phyloP scores from a whole-genome alignment of 2,888 invertebrate genomes.

The Muscina levida region DNA sequence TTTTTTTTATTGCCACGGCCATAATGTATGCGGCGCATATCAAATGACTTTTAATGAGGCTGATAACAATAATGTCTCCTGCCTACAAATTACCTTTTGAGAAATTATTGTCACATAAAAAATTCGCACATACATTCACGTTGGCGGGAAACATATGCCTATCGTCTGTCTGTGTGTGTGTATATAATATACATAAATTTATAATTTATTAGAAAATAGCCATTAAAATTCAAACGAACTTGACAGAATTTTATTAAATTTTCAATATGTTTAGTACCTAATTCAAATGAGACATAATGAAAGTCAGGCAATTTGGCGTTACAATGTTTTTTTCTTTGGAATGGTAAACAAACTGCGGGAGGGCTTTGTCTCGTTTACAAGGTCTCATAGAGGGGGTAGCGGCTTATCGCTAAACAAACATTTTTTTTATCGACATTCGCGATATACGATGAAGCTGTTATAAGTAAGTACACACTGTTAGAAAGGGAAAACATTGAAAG shows the following conservation, averaged over 20 bases:
- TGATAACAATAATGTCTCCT: slow-evolving; percentile 64
- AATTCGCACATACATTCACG: slow-evolving; percentile 19
- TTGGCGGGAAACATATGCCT: background rate
- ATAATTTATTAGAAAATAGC: slow-evolving; percentile 31
- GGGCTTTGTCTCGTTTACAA: no score
- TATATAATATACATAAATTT: slow-evolving; percentile 19
- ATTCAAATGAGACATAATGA: background rate
- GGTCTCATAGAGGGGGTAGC: no score
- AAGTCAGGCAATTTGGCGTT: background rate
- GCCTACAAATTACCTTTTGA: slow-evolving; percentile 62
- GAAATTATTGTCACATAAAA: slow-evolving; percentile 56
- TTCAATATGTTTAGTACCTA: slow-evolving; percentile 19
- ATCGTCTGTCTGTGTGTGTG: background rate
- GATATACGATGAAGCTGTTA: no score
- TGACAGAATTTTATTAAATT: slow-evolving; percentile 28
- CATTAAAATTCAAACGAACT: slow-evolving; percentile 27
- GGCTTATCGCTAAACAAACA: no score
- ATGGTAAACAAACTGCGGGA: no score
- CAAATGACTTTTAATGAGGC: slow-evolving; percentile 64
- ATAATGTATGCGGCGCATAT: slow-evolving; percentile 62
- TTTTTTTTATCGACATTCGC: no score
- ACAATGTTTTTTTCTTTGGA: background rate
- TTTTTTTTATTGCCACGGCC: slow-evolving; percentile 45
- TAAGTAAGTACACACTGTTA: no score
- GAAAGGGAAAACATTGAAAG: no score